Evolutionary conservation across 2,888 invertebrate genomes (phyloP).

Genomic region (Caenorhabditis parvicauda): DNA sequence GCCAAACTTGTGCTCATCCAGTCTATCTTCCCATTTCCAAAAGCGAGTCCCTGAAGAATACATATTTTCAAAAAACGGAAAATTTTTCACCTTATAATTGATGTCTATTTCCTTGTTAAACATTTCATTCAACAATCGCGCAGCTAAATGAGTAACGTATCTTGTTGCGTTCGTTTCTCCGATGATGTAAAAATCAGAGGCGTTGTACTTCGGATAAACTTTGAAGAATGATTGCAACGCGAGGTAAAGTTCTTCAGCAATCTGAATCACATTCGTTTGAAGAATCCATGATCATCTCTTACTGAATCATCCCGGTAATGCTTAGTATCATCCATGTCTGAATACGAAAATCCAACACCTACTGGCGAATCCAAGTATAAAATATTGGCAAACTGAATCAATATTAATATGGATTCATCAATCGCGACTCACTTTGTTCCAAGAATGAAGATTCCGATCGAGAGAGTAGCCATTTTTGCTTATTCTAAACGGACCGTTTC

Average conservation of each 20-base stretch:
- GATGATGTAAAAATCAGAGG: slow-evolving; percentile 32
- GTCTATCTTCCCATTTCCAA: slow-evolving; percentile 49
- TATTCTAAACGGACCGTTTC: slow-evolving; percentile 64
- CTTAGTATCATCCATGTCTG: slow-evolving; percentile 63
- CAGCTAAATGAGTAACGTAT: slow-evolving; percentile 34
- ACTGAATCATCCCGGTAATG: slow-evolving; percentile 48
- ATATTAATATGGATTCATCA: no score
- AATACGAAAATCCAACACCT: slow-evolving; percentile 68
- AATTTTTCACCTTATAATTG: slow-evolving; percentile 24
- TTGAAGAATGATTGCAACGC: slow-evolving; percentile 64
- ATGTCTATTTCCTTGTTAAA: slow-evolving; percentile 21
- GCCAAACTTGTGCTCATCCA: no score
- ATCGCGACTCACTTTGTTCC: slow-evolving; percentile 60
- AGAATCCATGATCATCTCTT: neutral
- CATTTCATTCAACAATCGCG: slow-evolving; percentile 24
- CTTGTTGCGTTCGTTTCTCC: slow-evolving; percentile 46
- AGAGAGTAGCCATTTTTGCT: slow-evolving; percentile 42
- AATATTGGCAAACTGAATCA: slow-evolving; percentile 65
- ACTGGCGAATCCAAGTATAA: slow-evolving; percentile 68
- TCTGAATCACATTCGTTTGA: slow-evolving; percentile 22
- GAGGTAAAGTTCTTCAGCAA: slow-evolving; percentile 63
- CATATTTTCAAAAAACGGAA: neutral
- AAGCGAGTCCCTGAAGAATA: slow-evolving; percentile 42
- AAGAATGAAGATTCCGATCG: slow-evolving; percentile 41
- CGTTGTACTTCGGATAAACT: slow-evolving; percentile 24